These are phyloP conservation scores for Potorous gilbertii DNA, from an alignment of 2,797 vertebrate species.

Conservation along the genomic window DNA sequence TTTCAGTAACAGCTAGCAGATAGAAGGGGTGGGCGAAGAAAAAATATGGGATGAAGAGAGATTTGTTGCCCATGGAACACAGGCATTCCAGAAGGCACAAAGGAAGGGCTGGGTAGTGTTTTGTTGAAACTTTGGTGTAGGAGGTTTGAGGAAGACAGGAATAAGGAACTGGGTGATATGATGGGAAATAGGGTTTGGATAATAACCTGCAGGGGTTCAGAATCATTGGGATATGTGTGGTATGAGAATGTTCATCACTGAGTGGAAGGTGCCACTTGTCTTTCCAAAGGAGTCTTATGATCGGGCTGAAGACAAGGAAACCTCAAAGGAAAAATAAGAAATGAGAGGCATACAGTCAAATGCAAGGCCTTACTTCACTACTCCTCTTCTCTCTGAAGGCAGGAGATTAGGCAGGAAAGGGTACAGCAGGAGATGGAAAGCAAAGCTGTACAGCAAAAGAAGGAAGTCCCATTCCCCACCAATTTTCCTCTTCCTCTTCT, in stretches of 20 bases:
- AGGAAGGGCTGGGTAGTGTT: not conserved
- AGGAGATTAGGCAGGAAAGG: not conserved
- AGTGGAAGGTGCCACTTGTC: not conserved
- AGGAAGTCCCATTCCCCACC: not conserved
- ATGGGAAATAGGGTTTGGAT: not conserved
- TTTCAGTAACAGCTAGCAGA: not conserved
- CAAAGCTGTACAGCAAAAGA: not conserved
- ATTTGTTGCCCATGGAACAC: not conserved
- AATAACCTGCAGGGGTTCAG: not conserved
- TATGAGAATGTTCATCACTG: not conserved
- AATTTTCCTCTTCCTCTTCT: not conserved
- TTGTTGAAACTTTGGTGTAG: not conserved
- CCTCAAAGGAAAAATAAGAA: not conserved
- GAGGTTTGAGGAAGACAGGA: not conserved
- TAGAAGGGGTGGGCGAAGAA: not conserved
- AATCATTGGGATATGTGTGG: not conserved
- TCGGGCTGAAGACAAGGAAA: not conserved
- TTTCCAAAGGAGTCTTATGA: not conserved
- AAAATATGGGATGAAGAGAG: not conserved
- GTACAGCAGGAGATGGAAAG: not conserved
- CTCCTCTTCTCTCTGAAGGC: not conserved
- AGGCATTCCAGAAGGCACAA: not conserved
- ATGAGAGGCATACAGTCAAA: not conserved
- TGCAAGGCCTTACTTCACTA: not conserved
- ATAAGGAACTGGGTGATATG: not conserved